Conservation (phyloP, 1,140 invertebrate genomes). For the Drosophila ambigua region DNA sequence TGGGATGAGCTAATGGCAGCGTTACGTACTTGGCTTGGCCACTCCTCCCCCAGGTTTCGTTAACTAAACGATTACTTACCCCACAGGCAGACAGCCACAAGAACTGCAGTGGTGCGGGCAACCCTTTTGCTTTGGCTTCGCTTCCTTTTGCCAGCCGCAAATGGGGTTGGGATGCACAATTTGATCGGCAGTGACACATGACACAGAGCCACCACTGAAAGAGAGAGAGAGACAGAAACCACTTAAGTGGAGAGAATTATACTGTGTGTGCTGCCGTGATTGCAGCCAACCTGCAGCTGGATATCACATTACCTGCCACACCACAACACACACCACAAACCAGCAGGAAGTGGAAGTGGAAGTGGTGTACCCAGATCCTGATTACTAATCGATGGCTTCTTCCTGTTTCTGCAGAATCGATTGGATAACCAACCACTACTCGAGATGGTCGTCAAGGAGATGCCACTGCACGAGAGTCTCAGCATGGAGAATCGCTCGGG, state of each 20-base stretch:
- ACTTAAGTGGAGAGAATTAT: slow-evolving; percentile 54
- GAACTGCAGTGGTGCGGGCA: neutral
- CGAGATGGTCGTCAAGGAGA: slow-evolving; percentile 70
- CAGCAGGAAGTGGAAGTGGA: slow-evolving; percentile 49
- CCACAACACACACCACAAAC: slow-evolving; percentile 3
- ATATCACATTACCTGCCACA: slow-evolving; percentile 56
- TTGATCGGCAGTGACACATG: slow-evolving; percentile 35
- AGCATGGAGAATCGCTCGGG: slow-evolving; percentile 61
- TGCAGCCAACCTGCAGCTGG: slow-evolving; percentile 61
- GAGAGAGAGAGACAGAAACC: slow-evolving; percentile 59
- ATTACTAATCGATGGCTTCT: slow-evolving; percentile 33
- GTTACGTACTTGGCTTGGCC: slow-evolving; percentile 14
- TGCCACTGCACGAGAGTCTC: slow-evolving; percentile 69
- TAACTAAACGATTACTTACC: slow-evolving; percentile 22
- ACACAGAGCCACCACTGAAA: slow-evolving; percentile 1
- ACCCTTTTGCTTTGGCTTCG: slow-evolving; percentile 43
- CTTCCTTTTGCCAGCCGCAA: slow-evolving; percentile 10
- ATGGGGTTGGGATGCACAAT: slow-evolving; percentile 34
- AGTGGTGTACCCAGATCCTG: slow-evolving; percentile 28
- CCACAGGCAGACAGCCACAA: slow-evolving; percentile 5
- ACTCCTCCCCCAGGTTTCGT: neutral
- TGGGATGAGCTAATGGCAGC: slow-evolving; percentile 28
- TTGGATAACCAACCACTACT: neutral
- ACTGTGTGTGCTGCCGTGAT: slow-evolving; percentile 32
- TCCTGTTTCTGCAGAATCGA: slow-evolving; percentile 5